Base-by-base conservation (phyloP, 2,888 invertebrate species). In the Flexamia atlantica region DNA sequence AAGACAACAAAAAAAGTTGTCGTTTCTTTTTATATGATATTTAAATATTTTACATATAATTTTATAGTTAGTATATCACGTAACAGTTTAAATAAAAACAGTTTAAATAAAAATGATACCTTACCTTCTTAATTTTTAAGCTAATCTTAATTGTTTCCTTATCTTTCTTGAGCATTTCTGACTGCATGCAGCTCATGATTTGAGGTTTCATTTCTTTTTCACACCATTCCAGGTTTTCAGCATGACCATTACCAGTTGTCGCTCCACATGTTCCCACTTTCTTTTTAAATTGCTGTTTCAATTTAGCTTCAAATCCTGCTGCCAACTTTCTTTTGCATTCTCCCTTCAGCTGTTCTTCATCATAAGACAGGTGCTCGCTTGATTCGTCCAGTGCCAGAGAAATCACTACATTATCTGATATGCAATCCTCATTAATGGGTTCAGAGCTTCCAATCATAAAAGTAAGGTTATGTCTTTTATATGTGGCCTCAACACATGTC, bases 191-290 rank as follows among this genome's bases (percentile, higher is more conserved):
- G 30, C 28, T 64, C 64, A 64, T 28, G 2, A 64, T 25, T 30
- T 64, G 64, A 28, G 64, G 64, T 64, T 64, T 64, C 28, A 64
- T 64, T 28, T 64, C 64, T 64, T 64, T 64, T 28, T 64, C 64
- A 30, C 64, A 64, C 64, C 64, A 64, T 5, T 64, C 64, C 12
- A 14, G 64, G 17, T 64, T 64, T 25, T 64, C 64, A 4, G 3
- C 64, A 14, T 28, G 17, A 64, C 64, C 30, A 30, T 64, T 64
- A 5, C 28, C 4, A 28, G 4, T 64, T 30, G 28, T 7, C 4
- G 17, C 30, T 14, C 64, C 28, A 64, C 64, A 64, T 12, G 64
- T 28, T 5, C 64, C 30, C n/a, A 28, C 64, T 30, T 64, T 64
- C 28, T 30, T 17, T 64, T 64, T 64, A 30, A 64, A 64, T 14